phyloP scores from a whole-genome alignment of 1,140 invertebrate genomes.

The Drosophila pallidifrons region DNA sequence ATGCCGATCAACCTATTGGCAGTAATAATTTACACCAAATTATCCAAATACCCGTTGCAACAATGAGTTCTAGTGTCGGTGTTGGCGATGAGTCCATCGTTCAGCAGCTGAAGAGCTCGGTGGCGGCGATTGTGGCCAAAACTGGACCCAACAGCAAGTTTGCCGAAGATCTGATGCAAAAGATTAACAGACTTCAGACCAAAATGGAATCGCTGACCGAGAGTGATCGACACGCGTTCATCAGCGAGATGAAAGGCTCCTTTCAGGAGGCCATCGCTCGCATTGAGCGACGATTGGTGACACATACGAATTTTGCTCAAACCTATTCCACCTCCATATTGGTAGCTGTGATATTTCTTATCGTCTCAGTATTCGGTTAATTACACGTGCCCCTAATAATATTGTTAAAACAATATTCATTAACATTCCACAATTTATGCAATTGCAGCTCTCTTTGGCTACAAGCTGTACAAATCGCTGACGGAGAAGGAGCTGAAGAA shows the following conservation, averaged over 20 bases:
- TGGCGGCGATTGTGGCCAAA: constrained; percentile 69
- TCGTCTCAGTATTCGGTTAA: constrained; percentile 76
- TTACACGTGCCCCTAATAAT: neutral
- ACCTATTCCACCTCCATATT: constrained; percentile 71
- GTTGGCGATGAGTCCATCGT: constrained; percentile 52
- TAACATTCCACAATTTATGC: constrained; percentile 29
- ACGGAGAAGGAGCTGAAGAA: constrained; percentile 89
- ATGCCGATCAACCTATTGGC: constrained; percentile 41
- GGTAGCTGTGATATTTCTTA: constrained; percentile 67
- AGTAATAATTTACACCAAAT: constrained; percentile 14
- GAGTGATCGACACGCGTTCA: constrained; percentile 58
- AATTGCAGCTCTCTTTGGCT: constrained; percentile 93
- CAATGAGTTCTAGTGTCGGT: constrained; percentile 33
- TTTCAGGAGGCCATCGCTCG: constrained; percentile 63
- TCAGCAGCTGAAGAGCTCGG: constrained; percentile 67
- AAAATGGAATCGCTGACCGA: constrained; percentile 68
- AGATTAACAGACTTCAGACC: constrained; percentile 62
- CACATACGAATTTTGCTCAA: constrained; percentile 71
- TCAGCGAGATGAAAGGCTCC: constrained; percentile 71
- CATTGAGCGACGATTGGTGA: constrained; percentile 63
- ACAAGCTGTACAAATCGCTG: constrained; percentile 92
- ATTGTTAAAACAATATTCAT: neutral
- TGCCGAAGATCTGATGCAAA: constrained; percentile 62
- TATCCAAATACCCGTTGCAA: neutral
- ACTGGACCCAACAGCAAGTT: constrained; percentile 72